phyloP scores from a whole-genome alignment of 37 sponge, comb jelly and placozoan genomes.

The Ephydatia muelleri region DNA sequence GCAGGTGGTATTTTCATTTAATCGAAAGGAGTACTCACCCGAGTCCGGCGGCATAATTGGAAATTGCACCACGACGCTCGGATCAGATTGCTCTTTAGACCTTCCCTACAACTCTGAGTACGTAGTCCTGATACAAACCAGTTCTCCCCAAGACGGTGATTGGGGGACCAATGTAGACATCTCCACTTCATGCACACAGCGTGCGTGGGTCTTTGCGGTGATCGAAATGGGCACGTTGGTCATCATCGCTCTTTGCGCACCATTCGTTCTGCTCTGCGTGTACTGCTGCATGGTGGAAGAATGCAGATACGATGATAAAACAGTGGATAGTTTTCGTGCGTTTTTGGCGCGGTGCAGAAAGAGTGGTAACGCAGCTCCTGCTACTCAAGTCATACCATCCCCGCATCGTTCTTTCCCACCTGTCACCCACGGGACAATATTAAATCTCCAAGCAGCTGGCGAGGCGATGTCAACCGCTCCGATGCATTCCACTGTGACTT shows the following conservation, averaged over 20 bases:
- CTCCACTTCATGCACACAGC: constrained; percentile 4
- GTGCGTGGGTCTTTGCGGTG: constrained; percentile 32
- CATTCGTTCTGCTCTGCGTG: too few species aligned
- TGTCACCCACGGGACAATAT: too few species aligned
- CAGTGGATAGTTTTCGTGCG: too few species aligned
- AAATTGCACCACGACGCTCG: not conserved
- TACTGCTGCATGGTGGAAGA: too few species aligned
- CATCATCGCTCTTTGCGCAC: not conserved
- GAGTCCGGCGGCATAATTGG: not conserved
- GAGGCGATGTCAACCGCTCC: too few species aligned
- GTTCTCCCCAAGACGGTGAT: not conserved
- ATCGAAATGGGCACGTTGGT: not conserved
- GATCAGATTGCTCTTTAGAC: not conserved
- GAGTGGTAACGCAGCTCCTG: too few species aligned
- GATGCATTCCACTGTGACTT: too few species aligned
- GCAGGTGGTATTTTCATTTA: not conserved
- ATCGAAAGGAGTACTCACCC: constrained; percentile 21
- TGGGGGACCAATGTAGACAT: not conserved
- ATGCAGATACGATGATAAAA: too few species aligned
- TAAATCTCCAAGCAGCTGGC: too few species aligned
- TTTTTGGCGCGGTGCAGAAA: too few species aligned
- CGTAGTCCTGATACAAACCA: not conserved
- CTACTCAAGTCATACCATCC: too few species aligned
- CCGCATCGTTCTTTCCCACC: too few species aligned
- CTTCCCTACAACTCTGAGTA: constrained; percentile 3